These are phyloP conservation scores for Cyprinodon brontotheroides DNA, from an alignment of 2,113 vertebrate species.

Conservation along the genomic window DNA sequence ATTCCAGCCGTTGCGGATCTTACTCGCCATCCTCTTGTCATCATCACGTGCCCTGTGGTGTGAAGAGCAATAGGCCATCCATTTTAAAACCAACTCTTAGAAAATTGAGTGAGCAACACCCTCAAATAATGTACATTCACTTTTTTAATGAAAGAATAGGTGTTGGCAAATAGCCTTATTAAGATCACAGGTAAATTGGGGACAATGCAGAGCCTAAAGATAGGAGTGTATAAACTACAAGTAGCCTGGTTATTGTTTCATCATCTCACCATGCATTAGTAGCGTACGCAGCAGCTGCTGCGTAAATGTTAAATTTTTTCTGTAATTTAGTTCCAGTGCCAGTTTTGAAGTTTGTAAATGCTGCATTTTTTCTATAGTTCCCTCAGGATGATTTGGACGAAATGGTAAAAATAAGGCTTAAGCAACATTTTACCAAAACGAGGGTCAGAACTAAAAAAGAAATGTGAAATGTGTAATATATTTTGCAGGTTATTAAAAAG, in stretches of 20 bases:
- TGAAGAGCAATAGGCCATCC: not conserved
- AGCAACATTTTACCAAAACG: not conserved
- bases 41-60: not conserved
- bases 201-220: not conserved
- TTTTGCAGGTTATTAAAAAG: not conserved
- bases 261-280: not conserved
- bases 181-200: slow-evolving; percentile 56
- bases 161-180: slow-evolving; percentile 56
- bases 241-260: not conserved
- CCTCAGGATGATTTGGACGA: not conserved
- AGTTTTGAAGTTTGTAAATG: not conserved
- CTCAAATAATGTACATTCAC: not conserved
- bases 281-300: not conserved
- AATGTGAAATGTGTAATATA: not conserved
- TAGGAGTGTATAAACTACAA: not conserved
- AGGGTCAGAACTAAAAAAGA: not conserved
- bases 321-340: no score
- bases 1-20: not conserved
- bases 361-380: not conserved
- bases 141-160: slow-evolving; percentile 16
- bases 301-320: no score
- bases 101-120: not conserved
- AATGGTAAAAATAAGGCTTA: not conserved
- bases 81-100: not conserved
- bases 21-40: no score